phyloP scores from a whole-genome alignment of 2,113 vertebrate genomes.

The Carassius gibelio region DNA sequence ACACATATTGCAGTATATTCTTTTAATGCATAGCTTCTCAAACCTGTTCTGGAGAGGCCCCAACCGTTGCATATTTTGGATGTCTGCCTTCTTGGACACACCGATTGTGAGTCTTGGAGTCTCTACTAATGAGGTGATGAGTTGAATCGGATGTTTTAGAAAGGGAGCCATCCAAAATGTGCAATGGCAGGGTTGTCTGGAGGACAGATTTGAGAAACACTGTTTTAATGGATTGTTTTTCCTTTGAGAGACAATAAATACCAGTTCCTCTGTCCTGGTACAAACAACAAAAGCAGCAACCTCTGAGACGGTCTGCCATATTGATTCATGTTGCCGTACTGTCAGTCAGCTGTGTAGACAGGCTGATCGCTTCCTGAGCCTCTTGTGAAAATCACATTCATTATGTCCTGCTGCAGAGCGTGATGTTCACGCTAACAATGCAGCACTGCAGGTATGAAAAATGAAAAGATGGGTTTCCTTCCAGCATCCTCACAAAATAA shows the following conservation, averaged over 20 bases:
- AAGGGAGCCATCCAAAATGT: background rate
- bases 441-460: background rate
- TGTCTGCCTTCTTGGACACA: background rate
- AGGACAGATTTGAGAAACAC: constrained; percentile 14
- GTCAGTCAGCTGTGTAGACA: constrained; percentile 38
- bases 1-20: background rate
- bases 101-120: background rate
- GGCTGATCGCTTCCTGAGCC: constrained; percentile 22
- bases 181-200: background rate
- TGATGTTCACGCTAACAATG: constrained; percentile 37
- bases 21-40: background rate
- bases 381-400: constrained; percentile 43
- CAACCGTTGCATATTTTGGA: background rate
- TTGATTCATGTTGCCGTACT: constrained; percentile 33
- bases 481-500: constrained; percentile 61
- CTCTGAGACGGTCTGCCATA: constrained; percentile 20
- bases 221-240: constrained; percentile 15
- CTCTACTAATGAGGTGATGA: background rate
- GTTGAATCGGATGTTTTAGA: too few relatives aligned
- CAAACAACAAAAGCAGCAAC: constrained; percentile 8
- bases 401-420: constrained; percentile 36
- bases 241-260: background rate
- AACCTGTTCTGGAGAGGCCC: background rate
- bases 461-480: constrained; percentile 44
- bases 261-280: background rate